Base-by-base conservation (phyloP, 2,113 vertebrate genomes). In the Pollimyrus isidori region DNA sequence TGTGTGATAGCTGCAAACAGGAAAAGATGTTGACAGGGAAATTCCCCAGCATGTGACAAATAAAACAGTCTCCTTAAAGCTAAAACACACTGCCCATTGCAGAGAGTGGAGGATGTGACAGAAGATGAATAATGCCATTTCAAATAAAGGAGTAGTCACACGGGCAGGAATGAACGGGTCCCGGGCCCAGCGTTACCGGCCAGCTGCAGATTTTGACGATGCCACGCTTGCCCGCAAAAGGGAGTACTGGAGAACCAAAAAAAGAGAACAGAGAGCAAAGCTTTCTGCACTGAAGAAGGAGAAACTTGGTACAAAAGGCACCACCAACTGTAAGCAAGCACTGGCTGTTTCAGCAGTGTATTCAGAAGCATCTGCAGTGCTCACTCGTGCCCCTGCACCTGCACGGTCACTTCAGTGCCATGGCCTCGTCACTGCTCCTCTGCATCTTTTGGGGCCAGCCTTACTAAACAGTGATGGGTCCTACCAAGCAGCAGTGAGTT, bases 191-290 rank as follows among this genome's bases (percentile, higher is more conserved):
- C 95, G 92, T 56, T 95, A 95, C 91, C 92, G 92, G 17, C 94
- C 95, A 1, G 95, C 93, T 11, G 92, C 94, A 0, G 91, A 95
- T 56, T 95, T 92, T 3, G 95, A 96, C 19, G 93, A 96, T 7
- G 93, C 91, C 91, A 94, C 94, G 0, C 93, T 96, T 0, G 94
- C 94, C n/a, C 93, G 94, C 49, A 96, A 96, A 91, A 94, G 96
- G 89, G 94, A 96, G 88, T 96, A 96, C 91, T 96, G 96, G 95
- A 94, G 95, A 87, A 96, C 89, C 82, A 96, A 96, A 93, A 96
- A 96, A 87, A 93, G 96, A 50, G 95, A 96, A 91, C 96, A 96
- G 91, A 94, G 96, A 90, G 96, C 96, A 48, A 93, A 93, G 39
- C 90, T 94, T 87, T 92, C 95, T 0, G 92, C 92, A 90, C 62